Evolutionary conservation across 2,888 invertebrate genomes (phyloP).

Genomic region (Drosophila subsilvestris): DNA sequence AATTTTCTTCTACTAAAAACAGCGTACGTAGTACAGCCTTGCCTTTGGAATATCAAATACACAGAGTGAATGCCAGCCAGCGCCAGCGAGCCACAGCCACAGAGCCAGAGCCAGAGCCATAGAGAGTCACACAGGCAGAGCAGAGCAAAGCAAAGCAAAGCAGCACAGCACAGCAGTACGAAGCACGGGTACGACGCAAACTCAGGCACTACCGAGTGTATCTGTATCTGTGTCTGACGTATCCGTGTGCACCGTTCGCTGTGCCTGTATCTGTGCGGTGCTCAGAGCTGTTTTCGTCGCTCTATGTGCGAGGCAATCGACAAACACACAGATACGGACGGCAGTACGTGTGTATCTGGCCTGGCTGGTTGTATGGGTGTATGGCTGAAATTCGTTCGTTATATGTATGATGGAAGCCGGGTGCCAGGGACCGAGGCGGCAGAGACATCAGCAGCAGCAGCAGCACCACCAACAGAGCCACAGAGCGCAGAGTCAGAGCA

Average conservation of each 20-base stretch:
- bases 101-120: conserved; percentile 17
- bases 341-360: conserved; percentile 55
- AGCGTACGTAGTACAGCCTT: conserved; percentile 72
- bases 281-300: conserved; percentile 9
- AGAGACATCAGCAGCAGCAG: conserved; percentile 9
- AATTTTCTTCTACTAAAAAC: conserved; percentile 78
- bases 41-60: conserved; percentile 81
- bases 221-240: conserved; percentile 52
- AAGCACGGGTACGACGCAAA: conserved; percentile 74
- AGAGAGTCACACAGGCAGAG: conserved; percentile 34
- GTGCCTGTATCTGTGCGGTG: conserved; percentile 8
- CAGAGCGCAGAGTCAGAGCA: conserved; percentile 53
- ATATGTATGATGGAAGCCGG: conserved; percentile 65
- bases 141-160: conserved; percentile 17
- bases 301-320: conserved; percentile 27
- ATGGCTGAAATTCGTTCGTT: conserved; percentile 65
- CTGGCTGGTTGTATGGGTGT: conserved; percentile 49
- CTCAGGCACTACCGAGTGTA: conserved; percentile 62
- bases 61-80: conserved; percentile 79
- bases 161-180: conserved; percentile 25
- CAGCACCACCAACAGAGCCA: conserved; percentile 54
- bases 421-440: conserved; percentile 12
- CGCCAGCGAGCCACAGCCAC: conserved; percentile 33
- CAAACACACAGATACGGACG: conserved; percentile 13
- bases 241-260: conserved; percentile 11